These are phyloP conservation scores for Hemithea aestivaria DNA, from an alignment of 2,888 invertebrate genomes.

Conservation along the genomic window DNA sequence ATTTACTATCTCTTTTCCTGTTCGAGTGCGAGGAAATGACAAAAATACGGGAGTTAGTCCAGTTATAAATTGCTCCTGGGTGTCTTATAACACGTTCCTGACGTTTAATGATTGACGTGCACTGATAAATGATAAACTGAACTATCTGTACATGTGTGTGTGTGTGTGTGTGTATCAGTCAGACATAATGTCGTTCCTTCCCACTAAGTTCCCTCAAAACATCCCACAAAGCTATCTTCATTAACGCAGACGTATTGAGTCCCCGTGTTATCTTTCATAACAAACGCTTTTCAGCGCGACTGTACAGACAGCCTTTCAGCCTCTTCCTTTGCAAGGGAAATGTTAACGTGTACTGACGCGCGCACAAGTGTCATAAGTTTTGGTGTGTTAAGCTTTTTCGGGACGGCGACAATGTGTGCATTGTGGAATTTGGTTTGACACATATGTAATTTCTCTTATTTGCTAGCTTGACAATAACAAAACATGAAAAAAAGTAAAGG, in stretches of 20 bases:
- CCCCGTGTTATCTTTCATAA: slow-evolving; percentile 8
- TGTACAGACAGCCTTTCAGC: slow-evolving; percentile 8
- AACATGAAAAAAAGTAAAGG: too few relatives aligned
- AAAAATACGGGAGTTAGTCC: too few relatives aligned
- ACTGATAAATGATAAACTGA: too few relatives aligned
- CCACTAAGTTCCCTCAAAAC: slow-evolving; percentile 2
- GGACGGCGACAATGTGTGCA: neutral
- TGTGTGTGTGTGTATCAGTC: neutral
- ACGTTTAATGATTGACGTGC: too few relatives aligned
- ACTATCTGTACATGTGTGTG: too few relatives aligned
- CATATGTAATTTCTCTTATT: too few relatives aligned
- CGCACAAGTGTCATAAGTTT: slow-evolving; percentile 7
- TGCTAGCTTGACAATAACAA: too few relatives aligned
- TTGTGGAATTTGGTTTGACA: neutral
- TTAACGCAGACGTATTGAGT: slow-evolving; percentile 8
- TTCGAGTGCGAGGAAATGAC: too few relatives aligned
- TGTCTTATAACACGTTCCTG: too few relatives aligned
- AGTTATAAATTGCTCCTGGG: too few relatives aligned
- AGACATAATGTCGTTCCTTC: neutral
- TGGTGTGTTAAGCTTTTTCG: slow-evolving; percentile 1
- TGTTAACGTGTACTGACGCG: slow-evolving; percentile 12
- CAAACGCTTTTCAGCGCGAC: slow-evolving; percentile 11
- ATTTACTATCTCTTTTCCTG: too few relatives aligned
- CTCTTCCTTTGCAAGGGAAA: slow-evolving; percentile 13
- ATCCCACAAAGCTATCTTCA: slow-evolving; percentile 5